These are phyloP conservation scores for Lytechinus pictus DNA, from an alignment of 35 echinoderm and acorn worm species.

Conservation along the genomic window DNA sequence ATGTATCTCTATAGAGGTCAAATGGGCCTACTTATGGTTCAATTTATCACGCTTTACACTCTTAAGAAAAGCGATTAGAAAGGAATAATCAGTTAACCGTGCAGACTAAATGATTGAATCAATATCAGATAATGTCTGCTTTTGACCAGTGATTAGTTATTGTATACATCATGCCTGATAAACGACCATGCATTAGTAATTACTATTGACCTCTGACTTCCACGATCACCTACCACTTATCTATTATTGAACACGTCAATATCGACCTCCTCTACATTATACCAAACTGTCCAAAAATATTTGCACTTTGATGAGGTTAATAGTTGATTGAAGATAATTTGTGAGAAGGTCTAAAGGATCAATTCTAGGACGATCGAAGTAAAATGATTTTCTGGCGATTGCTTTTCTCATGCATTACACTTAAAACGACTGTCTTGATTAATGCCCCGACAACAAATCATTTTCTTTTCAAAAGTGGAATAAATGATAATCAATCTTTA, in stretches of 20 bases:
- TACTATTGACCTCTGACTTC: background rate
- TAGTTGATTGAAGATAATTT: background rate
- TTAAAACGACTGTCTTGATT: background rate
- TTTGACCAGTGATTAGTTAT: background rate
- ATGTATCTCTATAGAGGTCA: too few species aligned
- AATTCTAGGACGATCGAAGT: background rate
- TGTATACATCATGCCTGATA: background rate
- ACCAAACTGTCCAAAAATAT: background rate
- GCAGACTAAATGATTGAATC: background rate
- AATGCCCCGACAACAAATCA: background rate
- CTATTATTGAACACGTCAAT: background rate
- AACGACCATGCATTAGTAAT: background rate
- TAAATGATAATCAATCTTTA: background rate
- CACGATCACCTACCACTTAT: background rate
- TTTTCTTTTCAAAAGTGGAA: background rate
- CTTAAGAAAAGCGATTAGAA: too few species aligned
- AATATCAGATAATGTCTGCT: background rate
- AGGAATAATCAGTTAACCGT: too few species aligned
- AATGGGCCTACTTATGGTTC: too few species aligned
- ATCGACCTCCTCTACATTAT: background rate
- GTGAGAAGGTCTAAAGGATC: background rate
- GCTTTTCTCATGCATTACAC: background rate
- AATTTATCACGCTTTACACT: too few species aligned
- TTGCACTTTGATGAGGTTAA: background rate
- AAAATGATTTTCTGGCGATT: background rate